A percentile compares a stretch with the other conserved stretches of the same genome.
Conservation (phyloP, 2,888 invertebrate genomes). For the Xestobium rufovillosum region DNA sequence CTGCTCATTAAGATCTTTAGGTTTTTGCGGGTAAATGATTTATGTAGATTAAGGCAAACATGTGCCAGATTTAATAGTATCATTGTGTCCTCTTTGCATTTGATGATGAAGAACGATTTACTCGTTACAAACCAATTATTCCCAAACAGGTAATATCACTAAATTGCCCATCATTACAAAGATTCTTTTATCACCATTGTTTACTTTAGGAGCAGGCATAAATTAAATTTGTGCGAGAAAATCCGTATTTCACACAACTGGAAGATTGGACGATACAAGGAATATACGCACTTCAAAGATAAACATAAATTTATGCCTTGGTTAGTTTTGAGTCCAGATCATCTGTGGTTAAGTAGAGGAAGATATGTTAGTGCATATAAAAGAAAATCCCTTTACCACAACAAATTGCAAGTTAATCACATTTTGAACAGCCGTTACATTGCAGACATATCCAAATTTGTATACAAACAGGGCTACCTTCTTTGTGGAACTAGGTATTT, state of each 20-base stretch:
- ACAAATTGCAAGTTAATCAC: constrained; percentile 27
- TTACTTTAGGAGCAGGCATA: no score
- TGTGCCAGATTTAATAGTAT: constrained; percentile 45
- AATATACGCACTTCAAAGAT: constrained; percentile 41
- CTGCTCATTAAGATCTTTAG: constrained; percentile 48
- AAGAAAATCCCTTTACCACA: constrained; percentile 27
- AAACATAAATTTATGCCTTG: constrained; percentile 47
- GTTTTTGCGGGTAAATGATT: constrained; percentile 45
- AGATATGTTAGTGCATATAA: constrained; percentile 36
- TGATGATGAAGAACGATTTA: constrained; percentile 30
- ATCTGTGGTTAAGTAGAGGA: constrained; percentile 50
- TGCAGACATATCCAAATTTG: constrained; percentile 45
- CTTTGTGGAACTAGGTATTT: constrained; percentile 43
- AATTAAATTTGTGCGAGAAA: no score
- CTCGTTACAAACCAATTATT: no score
- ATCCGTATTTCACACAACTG: constrained; percentile 48
- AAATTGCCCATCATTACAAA: no score
- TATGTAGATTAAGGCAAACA: constrained; percentile 45
- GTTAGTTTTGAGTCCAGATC: constrained; percentile 45
- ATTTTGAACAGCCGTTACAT: constrained; percentile 27
- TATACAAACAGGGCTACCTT: constrained; percentile 37
- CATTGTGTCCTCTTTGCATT: constrained; percentile 31
- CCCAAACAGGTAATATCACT: no score
- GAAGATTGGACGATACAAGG: constrained; percentile 48
- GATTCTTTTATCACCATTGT: no score